Base-by-base conservation (phyloP, 2,888 invertebrate genomes). In the Allophyes oxyacanthae region DNA sequence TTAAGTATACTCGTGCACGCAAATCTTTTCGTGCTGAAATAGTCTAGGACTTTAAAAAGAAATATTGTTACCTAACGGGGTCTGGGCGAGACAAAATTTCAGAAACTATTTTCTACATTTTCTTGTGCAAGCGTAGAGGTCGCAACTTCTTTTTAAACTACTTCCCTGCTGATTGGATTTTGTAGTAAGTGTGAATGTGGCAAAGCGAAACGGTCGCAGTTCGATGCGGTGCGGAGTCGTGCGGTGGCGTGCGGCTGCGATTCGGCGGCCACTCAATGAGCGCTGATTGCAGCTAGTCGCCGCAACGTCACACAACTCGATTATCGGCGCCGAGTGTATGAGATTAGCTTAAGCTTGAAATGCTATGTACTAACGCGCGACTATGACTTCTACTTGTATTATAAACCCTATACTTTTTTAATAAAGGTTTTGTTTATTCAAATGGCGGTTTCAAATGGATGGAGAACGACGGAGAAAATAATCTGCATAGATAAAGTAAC, bases 241-340 rank as follows among this genome's bases (percentile, higher is more conserved):
- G 40, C 38, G 48, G 8, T 7, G 28, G 8, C 33, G 40, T 11
- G 51, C 2, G 26, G 33, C 28, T 25, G 45, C 50, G 48, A 37
- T 33, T 50, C 61, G 49, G 46, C 30, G 52, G 32, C 49, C 57
- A 53, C 70, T 83, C 81, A 82, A 84, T 81, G 80, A 59, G 75
- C 72, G 68, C 77, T 83, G 84, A 83, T 84, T 83, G 80, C 80
- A 64, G 57, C 56, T 59, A 61, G 64, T 68, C 64, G 59, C 55
- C 58, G 49, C 62, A 70, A 64, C 56, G 38, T 14, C 40, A 50
- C 72, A 63, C 75, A 75, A 79, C 78, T 79, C 67, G 63, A 78
- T 83, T 81, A 78, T 68, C 60, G 67, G 59, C 62, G 36, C 65
- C 61, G 26, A 61, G 72, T 69, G 70, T 68, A 50, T 63, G 72